Conservation (phyloP, 2,888 invertebrate genomes). For the Myopa testacea region DNA sequence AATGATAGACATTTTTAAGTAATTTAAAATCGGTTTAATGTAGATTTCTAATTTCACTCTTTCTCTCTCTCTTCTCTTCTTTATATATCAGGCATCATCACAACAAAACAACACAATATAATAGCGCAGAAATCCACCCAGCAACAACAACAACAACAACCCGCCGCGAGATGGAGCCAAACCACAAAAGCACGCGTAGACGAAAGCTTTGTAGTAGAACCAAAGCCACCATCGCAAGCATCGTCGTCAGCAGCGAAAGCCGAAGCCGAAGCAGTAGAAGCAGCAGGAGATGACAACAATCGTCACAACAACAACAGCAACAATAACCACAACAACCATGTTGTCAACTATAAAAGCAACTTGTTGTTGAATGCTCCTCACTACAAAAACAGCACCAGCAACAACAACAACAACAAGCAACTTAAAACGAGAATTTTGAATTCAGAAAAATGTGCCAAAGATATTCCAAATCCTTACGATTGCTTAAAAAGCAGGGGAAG, state of each 20-base stretch:
- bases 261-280: conserved; percentile 17
- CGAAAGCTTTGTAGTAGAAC: conserved; percentile 14
- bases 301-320: conserved; percentile 36
- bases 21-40: no score
- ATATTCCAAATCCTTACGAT: conserved; percentile 9
- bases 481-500: conserved; percentile 31
- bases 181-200: conserved; percentile 30
- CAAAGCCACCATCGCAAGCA: conserved; percentile 2
- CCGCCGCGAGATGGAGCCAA: conserved; percentile 38
- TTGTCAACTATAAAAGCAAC: conserved; percentile 34
- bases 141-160: conserved; percentile 47
- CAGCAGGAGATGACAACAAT: conserved; percentile 55
- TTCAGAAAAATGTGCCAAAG: conserved; percentile 55
- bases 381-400: neutral
- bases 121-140: conserved; percentile 45
- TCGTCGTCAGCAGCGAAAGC: conserved; percentile 43
- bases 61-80: neutral
- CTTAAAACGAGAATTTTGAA: conserved; percentile 39
- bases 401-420: conserved; percentile 25
- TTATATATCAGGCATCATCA: conserved; percentile 60
- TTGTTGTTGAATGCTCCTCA: neutral
- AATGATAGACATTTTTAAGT: no score
- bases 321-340: conserved; percentile 35
- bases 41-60: no score
- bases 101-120: conserved; percentile 64